phyloP scores from a whole-genome alignment of 2,797 vertebrate genomes.

The Aulostomus chinensis region DNA sequence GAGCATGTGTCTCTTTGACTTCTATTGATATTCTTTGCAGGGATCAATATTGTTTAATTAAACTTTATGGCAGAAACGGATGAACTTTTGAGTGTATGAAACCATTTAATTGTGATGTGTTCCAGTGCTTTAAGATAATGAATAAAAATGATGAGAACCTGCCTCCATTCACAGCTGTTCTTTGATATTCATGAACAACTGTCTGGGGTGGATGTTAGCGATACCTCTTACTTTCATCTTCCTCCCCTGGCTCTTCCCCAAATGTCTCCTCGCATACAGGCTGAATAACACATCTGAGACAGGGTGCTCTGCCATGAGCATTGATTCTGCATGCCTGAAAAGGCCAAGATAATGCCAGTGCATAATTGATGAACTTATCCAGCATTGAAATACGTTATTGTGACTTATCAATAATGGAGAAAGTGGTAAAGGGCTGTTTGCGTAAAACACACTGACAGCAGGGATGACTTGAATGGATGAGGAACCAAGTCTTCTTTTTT shows the following conservation, averaged over 20 bases:
- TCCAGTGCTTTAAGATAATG: slow-evolving; percentile 68
- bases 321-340: slow-evolving; percentile 78
- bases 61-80: slow-evolving; percentile 31
- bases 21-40: slow-evolving; percentile 18
- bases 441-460: slow-evolving; percentile 5
- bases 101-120: slow-evolving; percentile 68
- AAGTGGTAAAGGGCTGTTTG: slow-evolving; percentile 16
- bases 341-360: slow-evolving; percentile 69
- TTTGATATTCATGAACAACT: slow-evolving; percentile 90
- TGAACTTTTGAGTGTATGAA: slow-evolving; percentile 59
- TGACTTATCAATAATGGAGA: slow-evolving; percentile 43
- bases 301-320: slow-evolving; percentile 52
- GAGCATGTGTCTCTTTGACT: slow-evolving; percentile 19
- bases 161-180: slow-evolving; percentile 81
- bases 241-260: slow-evolving; percentile 78
- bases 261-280: slow-evolving; percentile 74
- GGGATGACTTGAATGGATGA: slow-evolving; percentile 33
- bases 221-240: slow-evolving; percentile 84
- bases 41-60: slow-evolving; percentile 56
- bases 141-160: slow-evolving; percentile 69
- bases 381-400: slow-evolving; percentile 53
- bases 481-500: not conserved
- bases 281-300: slow-evolving; percentile 75
- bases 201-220: slow-evolving; percentile 81
- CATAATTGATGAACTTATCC: slow-evolving; percentile 76